Percentiles rank a stretch among this genome's conserved stretches.
Conservation (phyloP, 2,888 invertebrate species). For the Tipula helvola region DNA sequence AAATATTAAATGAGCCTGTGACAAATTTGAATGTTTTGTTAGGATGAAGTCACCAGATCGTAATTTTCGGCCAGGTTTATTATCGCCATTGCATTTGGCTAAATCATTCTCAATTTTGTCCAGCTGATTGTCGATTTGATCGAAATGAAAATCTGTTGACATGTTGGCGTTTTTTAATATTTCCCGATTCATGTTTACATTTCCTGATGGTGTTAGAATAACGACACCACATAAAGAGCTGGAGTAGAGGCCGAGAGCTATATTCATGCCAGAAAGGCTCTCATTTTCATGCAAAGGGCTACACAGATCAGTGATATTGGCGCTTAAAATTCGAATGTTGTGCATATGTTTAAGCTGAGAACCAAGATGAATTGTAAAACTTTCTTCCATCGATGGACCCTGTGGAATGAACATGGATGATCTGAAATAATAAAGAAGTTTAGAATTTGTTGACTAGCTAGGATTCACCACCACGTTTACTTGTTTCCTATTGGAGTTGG, state of each 20-base stretch:
- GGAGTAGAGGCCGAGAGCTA: slow-evolving; percentile 87
- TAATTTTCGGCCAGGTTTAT: slow-evolving; percentile 34
- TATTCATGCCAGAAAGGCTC: slow-evolving; percentile 54
- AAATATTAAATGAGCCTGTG: slow-evolving; percentile 89
- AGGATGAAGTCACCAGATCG: slow-evolving; percentile 77
- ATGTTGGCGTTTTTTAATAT: slow-evolving; percentile 34
- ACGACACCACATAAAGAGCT: slow-evolving; percentile 81
- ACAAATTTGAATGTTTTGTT: slow-evolving; percentile 84
- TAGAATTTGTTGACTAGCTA: neutral
- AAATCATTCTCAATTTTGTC: slow-evolving; percentile 50
- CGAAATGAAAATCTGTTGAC: slow-evolving; percentile 93
- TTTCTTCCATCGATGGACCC: slow-evolving; percentile 63
- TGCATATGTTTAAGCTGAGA: slow-evolving; percentile 98
- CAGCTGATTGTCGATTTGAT: slow-evolving; percentile 67
- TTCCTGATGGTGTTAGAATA: slow-evolving; percentile 46
- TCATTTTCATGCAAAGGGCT: slow-evolving; percentile 40
- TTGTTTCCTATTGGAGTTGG: slow-evolving; percentile 29
- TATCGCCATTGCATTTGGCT: slow-evolving; percentile 27
- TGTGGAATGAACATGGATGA: slow-evolving; percentile 36
- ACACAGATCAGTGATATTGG: slow-evolving; percentile 72
- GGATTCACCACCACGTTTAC: neutral
- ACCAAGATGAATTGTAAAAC: slow-evolving; percentile 94
- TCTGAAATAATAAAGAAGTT: slow-evolving; percentile 16
- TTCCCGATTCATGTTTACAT: slow-evolving; percentile 30
- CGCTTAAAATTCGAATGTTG: slow-evolving; percentile 83